Evolutionary conservation across 2,797 vertebrate species (phyloP).

Genomic region (Falco cherrug): DNA sequence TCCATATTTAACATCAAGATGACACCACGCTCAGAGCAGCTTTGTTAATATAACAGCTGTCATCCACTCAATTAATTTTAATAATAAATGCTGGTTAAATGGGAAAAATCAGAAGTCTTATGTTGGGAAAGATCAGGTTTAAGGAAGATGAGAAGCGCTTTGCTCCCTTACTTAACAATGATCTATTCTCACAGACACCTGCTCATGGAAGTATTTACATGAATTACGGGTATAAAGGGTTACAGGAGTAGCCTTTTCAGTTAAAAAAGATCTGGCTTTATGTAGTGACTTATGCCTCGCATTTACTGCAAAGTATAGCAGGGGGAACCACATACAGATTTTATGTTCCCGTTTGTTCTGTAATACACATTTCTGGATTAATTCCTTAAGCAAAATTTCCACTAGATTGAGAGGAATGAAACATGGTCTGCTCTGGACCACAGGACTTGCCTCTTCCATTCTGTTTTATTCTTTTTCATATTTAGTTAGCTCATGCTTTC

Average conservation of each 20-base stretch:
- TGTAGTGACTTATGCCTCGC: not conserved
- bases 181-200: not conserved
- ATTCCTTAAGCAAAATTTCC: slow-evolving; percentile 55
- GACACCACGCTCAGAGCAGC: not conserved
- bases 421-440: slow-evolving; percentile 16
- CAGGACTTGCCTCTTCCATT: slow-evolving; percentile 16
- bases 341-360: slow-evolving; percentile 18
- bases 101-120: not conserved
- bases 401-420: slow-evolving; percentile 52
- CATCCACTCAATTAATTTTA: not conserved
- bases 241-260: not conserved
- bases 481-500: slow-evolving; percentile 31
- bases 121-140: not conserved
- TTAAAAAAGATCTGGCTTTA: not conserved
- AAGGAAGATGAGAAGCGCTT: not conserved
- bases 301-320: slow-evolving; percentile 14
- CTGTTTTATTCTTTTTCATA: slow-evolving; percentile 5
- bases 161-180: not conserved
- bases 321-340: slow-evolving; percentile 9
- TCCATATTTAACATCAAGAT: slow-evolving; percentile 16
- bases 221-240: not conserved
- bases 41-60: slow-evolving; percentile 28
- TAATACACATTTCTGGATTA: slow-evolving; percentile 34
- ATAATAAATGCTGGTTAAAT: not conserved
- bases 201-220: not conserved